Conservation (phyloP, 2,797 vertebrate genomes). For the Arremon brunneinucha region DNA sequence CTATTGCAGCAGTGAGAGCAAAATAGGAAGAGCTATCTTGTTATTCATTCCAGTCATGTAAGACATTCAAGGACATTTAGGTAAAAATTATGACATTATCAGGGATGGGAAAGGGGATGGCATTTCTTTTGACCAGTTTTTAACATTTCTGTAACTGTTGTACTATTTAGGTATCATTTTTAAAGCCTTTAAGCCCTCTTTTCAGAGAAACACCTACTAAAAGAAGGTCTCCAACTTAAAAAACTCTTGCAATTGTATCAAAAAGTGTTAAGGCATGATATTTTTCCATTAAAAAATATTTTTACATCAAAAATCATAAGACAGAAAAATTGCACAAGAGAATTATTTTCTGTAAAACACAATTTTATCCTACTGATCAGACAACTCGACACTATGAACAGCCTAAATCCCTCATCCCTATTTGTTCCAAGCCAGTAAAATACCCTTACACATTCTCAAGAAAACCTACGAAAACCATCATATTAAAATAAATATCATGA, state of each 20-base stretch:
- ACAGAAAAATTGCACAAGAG: neutral
- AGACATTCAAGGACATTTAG: neutral
- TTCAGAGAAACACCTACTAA: neutral
- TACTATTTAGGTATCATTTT: neutral
- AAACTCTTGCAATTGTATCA: neutral
- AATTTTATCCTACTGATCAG: neutral
- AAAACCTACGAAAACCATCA: neutral
- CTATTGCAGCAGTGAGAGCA: neutral
- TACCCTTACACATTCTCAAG: neutral
- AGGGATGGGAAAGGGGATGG: neutral
- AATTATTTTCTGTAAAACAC: neutral
- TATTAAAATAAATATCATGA: constrained; percentile 4
- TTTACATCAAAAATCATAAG: neutral
- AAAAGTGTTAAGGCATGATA: neutral
- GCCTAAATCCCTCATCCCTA: neutral
- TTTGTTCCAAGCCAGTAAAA: neutral
- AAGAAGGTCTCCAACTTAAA: neutral
- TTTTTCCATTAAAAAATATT: neutral
- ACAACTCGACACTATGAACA: neutral
- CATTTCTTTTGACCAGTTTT: neutral
- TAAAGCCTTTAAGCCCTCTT: neutral
- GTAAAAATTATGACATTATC: neutral
- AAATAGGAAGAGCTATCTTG: neutral
- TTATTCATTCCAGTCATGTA: neutral
- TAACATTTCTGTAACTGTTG: neutral